phyloP scores from a whole-genome alignment of 2,888 invertebrate genomes.

The Drosophila nr. fundita region DNA sequence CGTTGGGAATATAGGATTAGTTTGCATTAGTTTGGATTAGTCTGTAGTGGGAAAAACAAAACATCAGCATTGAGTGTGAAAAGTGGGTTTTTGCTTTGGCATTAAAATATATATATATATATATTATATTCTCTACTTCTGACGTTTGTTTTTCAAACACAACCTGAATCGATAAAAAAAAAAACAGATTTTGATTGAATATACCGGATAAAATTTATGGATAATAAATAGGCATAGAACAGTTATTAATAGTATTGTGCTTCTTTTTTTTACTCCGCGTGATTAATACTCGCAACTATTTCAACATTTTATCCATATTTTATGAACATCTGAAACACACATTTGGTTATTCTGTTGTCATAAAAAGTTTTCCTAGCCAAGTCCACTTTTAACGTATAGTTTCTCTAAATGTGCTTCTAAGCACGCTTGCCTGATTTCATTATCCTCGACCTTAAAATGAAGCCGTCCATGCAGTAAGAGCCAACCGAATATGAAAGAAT shows the following conservation, averaged over 20 bases:
- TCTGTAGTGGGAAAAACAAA: neutral
- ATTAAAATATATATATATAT: too few relatives aligned
- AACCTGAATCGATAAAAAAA: neutral
- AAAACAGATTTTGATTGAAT: neutral
- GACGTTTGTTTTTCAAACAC: neutral
- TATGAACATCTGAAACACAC: neutral
- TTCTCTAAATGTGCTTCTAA: neutral
- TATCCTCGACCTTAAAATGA: conserved; percentile 30
- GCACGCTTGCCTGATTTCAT: neutral
- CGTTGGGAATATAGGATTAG: conserved; percentile 25
- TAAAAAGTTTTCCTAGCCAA: neutral
- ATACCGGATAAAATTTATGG: neutral
- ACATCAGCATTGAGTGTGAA: neutral
- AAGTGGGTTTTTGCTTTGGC: neutral
- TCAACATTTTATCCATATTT: neutral
- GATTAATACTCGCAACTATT: neutral
- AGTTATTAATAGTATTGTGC: neutral
- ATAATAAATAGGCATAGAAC: neutral
- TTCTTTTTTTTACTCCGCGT: neutral
- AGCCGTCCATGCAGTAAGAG: conserved; percentile 15
- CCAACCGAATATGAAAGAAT: neutral
- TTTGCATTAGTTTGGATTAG: neutral
- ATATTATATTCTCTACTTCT: neutral
- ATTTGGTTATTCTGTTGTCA: neutral
- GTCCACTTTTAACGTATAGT: neutral